Evolutionary conservation across 2,888 invertebrate species (phyloP).

Genomic region (Operophtera brumata): DNA sequence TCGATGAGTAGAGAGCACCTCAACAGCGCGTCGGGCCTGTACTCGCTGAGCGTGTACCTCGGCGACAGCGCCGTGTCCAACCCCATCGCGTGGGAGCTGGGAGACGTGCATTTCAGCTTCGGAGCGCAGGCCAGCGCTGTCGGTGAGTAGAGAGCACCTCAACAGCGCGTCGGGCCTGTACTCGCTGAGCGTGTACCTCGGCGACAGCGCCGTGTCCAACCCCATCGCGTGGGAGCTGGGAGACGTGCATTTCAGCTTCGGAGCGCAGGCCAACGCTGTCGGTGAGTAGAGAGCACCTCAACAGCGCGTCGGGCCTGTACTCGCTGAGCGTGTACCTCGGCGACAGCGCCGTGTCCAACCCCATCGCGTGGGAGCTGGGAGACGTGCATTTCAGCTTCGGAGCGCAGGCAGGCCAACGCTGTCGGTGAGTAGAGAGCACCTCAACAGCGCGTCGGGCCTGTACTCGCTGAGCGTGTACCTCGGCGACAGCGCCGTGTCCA

Average conservation of each 20-base stretch:
- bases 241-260: slow-evolving; percentile 87
- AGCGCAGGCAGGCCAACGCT: slow-evolving; percentile 55
- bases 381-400: slow-evolving; percentile 88
- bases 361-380: slow-evolving; percentile 92
- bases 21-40: slow-evolving; percentile 86
- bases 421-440: slow-evolving; percentile 64
- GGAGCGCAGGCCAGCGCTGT: slow-evolving; percentile 64
- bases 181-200: slow-evolving; percentile 90
- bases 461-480: slow-evolving; percentile 92
- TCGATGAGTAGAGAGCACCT: slow-evolving; percentile 82
- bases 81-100: slow-evolving; percentile 93
- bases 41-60: slow-evolving; percentile 90
- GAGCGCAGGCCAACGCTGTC: slow-evolving; percentile 60
- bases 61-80: slow-evolving; percentile 96
- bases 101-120: slow-evolving; percentile 88
- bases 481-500: slow-evolving; percentile 94
- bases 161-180: slow-evolving; percentile 88
- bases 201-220: slow-evolving; percentile 94
- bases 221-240: slow-evolving; percentile 94
- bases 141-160: slow-evolving; percentile 70
- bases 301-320: slow-evolving; percentile 88
- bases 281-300: slow-evolving; percentile 81
- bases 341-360: slow-evolving; percentile 93
- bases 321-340: slow-evolving; percentile 92
- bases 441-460: slow-evolving; percentile 87